Base-by-base conservation (phyloP, 2,113 vertebrate species). In the Barnardius zonarius region DNA sequence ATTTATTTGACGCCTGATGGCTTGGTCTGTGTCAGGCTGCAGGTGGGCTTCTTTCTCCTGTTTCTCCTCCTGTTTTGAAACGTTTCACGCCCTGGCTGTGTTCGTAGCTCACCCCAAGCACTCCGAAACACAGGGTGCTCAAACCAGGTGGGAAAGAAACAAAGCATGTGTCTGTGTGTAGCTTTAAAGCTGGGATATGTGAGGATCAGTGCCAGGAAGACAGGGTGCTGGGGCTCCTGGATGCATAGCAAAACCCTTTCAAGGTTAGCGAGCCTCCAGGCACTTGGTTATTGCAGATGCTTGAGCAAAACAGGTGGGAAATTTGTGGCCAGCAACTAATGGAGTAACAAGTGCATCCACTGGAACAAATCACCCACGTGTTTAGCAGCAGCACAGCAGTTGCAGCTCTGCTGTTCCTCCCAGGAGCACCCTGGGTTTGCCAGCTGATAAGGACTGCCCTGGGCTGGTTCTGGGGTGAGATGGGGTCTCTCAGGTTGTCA, bases 241-340 rank as follows among this genome's bases (percentile, higher is more conserved):
- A 5, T 1, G 1, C 0, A 1, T 37, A 19, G 54, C 30, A 31
- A 39, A 73, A 7, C 44, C 46, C 52, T 88, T 33, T 68, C 89
- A 95, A 95, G 83, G 93, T 92, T 61, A 92, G 57, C 1, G 3
- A 93, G 91, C 75, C 74, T 61, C 78, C 5, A 9, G 85, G 74
- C 3, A 0, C 91, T 64, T 5, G 0, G 1, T 51, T 70, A 35
- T 31, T 35, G 69, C 92, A 33, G 44, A 46, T 5, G 20, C 82
- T 91, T 2, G 23, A 90, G 87, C 31, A 55, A 95, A 94, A 79
- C 96, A 93, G 91, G 92, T 95, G 93, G 90, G 90, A 89, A 88
- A 95, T 96, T 90, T 93, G 93, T 91, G 94, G 55, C 13, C 48
- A 96, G 93, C 41, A 17, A 69, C 95, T 90, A 70, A 94, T 90